Base-by-base conservation (phyloP, 1,140 invertebrate genomes). In the Myzus persicae region DNA sequence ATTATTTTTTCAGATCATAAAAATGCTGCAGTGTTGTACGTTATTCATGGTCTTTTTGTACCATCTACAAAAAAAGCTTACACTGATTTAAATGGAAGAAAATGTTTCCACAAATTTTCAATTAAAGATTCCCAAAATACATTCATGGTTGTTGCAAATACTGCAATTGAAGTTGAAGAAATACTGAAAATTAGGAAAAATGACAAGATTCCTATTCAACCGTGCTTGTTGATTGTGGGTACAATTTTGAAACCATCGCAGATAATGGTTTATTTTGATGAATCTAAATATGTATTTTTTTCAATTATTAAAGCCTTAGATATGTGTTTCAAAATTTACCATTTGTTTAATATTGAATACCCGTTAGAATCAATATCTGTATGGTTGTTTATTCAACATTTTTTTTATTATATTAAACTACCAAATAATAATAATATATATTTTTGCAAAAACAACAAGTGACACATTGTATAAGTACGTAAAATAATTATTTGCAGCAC, bases 241-340 rank as follows among this genome's bases (percentile, higher is more conserved):
- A 82, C 38, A 82, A 24, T 40, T 1, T 8, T 38, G 9, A 40
- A 82, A 24, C 81, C 81, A 40, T 81, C 5, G 6, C n/a, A 81
- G 38, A 81, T 36, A 5, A 36, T 81, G n/a, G n/a, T 81, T 3
- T 81, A 81, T 81, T 38, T n/a, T n/a, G n/a, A n/a, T n/a, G n/a
- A n/a, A n/a, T n/a, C n/a, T n/a, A n/a, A n/a, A n/a, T n/a, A n/a
- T 81, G n/a, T 36, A 76, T 31, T 76, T n/a, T 76, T 76, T 76
- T 76, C 67, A n/a, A 76, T 76, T 76, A 36, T 76, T 36, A 81
- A 81, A 81, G 76, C 76, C 1, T 38, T 81, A 5, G 76, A 81
- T 81, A 81, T 81, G n/a, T 81, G 76, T 38, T 81, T 81, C 20
- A 81, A 81, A 81, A 38, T 81, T 81, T 81, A 81, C n/a, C n/a